Conservation (phyloP, 1,140 invertebrate species). For the Drosophila pruinosa region DNA sequence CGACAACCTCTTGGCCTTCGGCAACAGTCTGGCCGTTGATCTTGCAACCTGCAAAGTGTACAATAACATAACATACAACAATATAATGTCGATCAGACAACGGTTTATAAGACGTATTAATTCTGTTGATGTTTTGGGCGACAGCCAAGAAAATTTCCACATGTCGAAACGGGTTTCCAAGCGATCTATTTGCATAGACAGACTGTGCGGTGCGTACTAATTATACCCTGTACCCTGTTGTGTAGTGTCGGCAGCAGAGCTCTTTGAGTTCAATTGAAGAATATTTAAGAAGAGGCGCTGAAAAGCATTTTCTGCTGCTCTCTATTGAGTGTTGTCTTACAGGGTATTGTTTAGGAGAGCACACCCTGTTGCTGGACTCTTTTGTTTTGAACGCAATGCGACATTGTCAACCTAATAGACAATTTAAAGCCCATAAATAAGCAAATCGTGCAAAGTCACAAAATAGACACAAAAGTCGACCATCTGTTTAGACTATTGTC, state of each 20-base stretch:
- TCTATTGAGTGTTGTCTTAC: too few species aligned
- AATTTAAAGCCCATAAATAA: slow-evolving; percentile 81
- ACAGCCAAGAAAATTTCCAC: slow-evolving; percentile 73
- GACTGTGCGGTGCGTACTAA: slow-evolving; percentile 22
- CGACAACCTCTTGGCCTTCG: slow-evolving; percentile 90
- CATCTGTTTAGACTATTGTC: slow-evolving; percentile 54
- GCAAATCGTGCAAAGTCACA: slow-evolving; percentile 56
- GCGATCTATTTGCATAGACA: slow-evolving; percentile 66
- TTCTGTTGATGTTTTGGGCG: slow-evolving; percentile 40
- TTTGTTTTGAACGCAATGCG: slow-evolving; percentile 61
- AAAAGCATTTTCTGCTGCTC: too few species aligned
- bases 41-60: slow-evolving; percentile 86
- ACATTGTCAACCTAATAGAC: slow-evolving; percentile 78
- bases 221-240: slow-evolving; percentile 33
- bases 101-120: slow-evolving; percentile 36
- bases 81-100: slow-evolving; percentile 28
- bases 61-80: slow-evolving; percentile 14
- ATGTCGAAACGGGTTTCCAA: slow-evolving; percentile 68
- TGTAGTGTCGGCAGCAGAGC: too few species aligned
- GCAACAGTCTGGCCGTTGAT: slow-evolving; percentile 88
- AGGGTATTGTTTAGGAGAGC: slow-evolving; percentile 1
- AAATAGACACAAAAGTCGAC: slow-evolving; percentile 59
- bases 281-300: too few species aligned
- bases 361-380: slow-evolving; percentile 5
- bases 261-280: too few species aligned